Base-by-base conservation (phyloP, 2,888 invertebrate species). In the Tanytarsus gracilentus region DNA sequence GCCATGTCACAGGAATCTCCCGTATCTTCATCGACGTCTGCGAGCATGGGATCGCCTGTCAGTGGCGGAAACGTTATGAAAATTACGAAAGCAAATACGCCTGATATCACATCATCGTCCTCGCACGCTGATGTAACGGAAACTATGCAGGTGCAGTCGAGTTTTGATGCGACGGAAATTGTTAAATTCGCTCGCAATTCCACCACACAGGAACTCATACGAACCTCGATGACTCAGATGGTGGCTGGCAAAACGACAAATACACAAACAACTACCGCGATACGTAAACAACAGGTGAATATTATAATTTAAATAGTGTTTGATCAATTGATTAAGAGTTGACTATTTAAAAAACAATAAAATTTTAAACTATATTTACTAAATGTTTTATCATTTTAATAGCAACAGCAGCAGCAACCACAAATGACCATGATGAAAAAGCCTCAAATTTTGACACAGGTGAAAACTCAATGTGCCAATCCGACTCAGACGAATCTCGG, bases 191-290 rank as follows among this genome's bases (percentile, higher is more conserved):
- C 82, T 1, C 81, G 82, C n/a, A 81, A 82, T 2, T 80, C 81
- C 27, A 72, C 76, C 44, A 79, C 79, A 68, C 83, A 86, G 7
- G 87, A 87, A 0, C 83, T 83, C 2, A 85, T 86, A 30, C 80
- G 88, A 65, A 88, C 88, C 68, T 88, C 89, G 0, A 85, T 89
- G 18, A 90, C 89, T 0, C 87, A 85, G 0, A 88, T 88, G 2
- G 71, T 86, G 63, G 87, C 87, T 2, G 87, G 87, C 3, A 79
- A 83, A 69, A 81, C 87, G 0, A 84, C 84, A 65, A 88, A 87
- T 1, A 83, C 84, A 1, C 86, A 88, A 0, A 86, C 88, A 1
- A 84, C 87, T 0, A 81, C 81, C 26, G 23, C 30, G 2, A 18
- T 50, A 7, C 23, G 29, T 7, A 60, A 39, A 11, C 25, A 16